Conservation (phyloP, 1,140 invertebrate species). For the Eriocheir sinensis region DNA sequence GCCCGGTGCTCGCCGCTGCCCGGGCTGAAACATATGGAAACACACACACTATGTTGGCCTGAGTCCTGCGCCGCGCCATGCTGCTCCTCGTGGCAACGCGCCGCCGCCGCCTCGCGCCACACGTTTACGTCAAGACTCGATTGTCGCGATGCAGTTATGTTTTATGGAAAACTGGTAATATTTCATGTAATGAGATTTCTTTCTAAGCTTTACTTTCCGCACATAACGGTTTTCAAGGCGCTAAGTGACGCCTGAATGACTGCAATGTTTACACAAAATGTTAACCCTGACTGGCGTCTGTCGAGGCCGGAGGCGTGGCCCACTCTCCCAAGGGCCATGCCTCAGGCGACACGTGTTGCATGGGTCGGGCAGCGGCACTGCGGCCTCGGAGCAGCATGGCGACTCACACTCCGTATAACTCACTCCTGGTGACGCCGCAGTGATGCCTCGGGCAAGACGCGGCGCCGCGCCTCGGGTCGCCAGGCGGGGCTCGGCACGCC, state of each 20-base stretch:
- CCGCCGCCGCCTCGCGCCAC: neutral
- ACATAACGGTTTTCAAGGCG: too few species aligned
- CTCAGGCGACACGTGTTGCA: neutral
- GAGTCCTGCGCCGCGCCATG: conserved; percentile 17
- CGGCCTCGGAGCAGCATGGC: conserved; percentile 17
- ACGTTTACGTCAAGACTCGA: neutral
- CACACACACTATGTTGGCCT: conserved; percentile 49
- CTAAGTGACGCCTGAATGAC: too few species aligned
- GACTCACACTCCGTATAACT: conserved; percentile 34
- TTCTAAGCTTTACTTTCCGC: too few species aligned
- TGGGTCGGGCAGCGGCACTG: neutral
- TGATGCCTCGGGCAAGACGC: conserved; percentile 3
- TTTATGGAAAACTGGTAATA: too few species aligned
- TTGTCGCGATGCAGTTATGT: neutral
- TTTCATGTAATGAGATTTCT: too few species aligned
- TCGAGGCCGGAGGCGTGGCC: too few species aligned
- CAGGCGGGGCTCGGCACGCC: neutral
- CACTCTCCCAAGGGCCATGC: too few species aligned
- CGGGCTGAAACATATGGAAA: conserved; percentile 70
- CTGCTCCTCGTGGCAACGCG: neutral
- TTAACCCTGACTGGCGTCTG: too few species aligned
- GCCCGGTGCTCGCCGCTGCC: conserved; percentile 31
- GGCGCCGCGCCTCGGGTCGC: neutral
- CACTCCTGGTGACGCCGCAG: neutral
- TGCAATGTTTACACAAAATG: too few species aligned